A percentile compares a stretch with the other conserved stretches of the same genome.
These are phyloP conservation scores for Cheilosia vulpina DNA, from an alignment of 2,888 invertebrate species.

Conservation along the genomic window DNA sequence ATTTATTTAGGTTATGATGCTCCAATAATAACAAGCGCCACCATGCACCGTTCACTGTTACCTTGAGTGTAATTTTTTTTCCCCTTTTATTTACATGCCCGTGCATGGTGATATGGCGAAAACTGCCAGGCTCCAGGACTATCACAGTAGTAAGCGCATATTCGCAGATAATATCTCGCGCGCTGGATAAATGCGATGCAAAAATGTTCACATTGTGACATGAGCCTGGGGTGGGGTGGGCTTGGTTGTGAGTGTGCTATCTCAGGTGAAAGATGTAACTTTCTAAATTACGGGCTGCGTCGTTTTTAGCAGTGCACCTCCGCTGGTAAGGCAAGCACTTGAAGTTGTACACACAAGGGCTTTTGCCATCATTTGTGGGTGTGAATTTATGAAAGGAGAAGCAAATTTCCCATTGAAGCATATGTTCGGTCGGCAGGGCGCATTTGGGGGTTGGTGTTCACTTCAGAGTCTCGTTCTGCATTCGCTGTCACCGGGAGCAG, in stretches of 20 bases:
- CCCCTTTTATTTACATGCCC: slow-evolving; percentile 35
- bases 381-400: slow-evolving; percentile 39
- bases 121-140: slow-evolving; percentile 19
- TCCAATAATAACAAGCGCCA: slow-evolving; percentile 56
- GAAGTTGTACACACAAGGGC: slow-evolving; percentile 12
- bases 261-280: slow-evolving; percentile 56
- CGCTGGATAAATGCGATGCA: slow-evolving; percentile 19
- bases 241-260: slow-evolving; percentile 8
- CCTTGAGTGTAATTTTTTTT: slow-evolving; percentile 9
- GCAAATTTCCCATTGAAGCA: neutral
- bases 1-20: slow-evolving; percentile 74
- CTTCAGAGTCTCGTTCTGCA: slow-evolving; percentile 15
- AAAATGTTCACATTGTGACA: slow-evolving; percentile 31
- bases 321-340: slow-evolving; percentile 46
- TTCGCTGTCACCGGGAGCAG: slow-evolving; percentile 62
- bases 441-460: slow-evolving; percentile 5
- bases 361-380: slow-evolving; percentile 48
- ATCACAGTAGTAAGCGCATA: slow-evolving; percentile 12
- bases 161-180: slow-evolving; percentile 34
- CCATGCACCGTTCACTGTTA: slow-evolving; percentile 1
- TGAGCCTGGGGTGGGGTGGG: slow-evolving; percentile 17
- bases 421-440: slow-evolving; percentile 14
- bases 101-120: slow-evolving; percentile 21
- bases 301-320: neutral
- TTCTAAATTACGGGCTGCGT: slow-evolving; percentile 48